phyloP scores from a whole-genome alignment of 2,888 invertebrate genomes.

The Leucophenga montana region DNA sequence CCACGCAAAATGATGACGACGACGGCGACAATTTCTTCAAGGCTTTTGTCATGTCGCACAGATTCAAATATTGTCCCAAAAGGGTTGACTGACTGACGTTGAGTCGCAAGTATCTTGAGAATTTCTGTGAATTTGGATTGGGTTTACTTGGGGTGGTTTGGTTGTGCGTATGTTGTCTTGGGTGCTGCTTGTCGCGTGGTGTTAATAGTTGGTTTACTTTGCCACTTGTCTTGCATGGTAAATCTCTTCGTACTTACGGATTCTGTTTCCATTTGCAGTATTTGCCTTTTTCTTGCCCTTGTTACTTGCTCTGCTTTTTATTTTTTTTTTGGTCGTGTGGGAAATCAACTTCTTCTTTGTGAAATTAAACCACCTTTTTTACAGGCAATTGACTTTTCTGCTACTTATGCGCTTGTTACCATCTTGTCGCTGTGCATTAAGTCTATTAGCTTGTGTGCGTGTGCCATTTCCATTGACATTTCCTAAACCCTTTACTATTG shows the following conservation, averaged over 20 bases:
- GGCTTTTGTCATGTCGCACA: neutral
- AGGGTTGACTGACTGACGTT: conserved; percentile 11
- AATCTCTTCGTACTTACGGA: neutral
- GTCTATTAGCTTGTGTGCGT: too few relatives aligned
- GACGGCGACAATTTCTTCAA: neutral
- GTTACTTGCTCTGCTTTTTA: neutral
- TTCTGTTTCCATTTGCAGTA: neutral
- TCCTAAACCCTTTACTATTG: too few relatives aligned
- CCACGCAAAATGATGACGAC: conserved; percentile 8
- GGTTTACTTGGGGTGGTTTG: neutral
- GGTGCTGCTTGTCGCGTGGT: conserved; percentile 27
- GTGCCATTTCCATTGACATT: too few relatives aligned
- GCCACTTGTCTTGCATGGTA: neutral
- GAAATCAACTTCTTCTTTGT: conserved; percentile 52
- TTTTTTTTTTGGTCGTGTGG: neutral
- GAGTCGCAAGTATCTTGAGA: neutral
- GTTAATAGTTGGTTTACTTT: conserved; percentile 52
- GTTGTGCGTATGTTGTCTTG: neutral
- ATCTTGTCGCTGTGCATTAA: conserved; percentile 3
- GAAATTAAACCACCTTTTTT: conserved; percentile 62
- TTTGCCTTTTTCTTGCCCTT: conserved; percentile 31
- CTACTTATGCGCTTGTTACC: conserved; percentile 7
- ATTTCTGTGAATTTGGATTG: neutral
- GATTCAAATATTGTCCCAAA: neutral
- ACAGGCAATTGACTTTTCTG: conserved; percentile 61